Percentiles rank a stretch among this genome's conserved stretches.
phyloP scores from a whole-genome alignment of 2,113 vertebrate genomes.

The Eurypyga helias region DNA sequence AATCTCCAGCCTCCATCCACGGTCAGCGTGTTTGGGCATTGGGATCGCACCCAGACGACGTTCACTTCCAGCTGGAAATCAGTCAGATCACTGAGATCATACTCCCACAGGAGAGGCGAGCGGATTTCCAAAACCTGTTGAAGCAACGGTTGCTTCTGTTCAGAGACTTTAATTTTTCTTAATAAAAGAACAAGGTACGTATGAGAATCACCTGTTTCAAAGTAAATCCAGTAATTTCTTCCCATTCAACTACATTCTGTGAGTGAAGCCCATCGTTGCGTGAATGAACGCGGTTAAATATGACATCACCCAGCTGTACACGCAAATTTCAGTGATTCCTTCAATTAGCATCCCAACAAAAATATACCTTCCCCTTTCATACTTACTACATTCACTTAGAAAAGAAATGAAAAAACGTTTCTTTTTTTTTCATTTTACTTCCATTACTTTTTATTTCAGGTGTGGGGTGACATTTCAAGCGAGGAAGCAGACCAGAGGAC shows the following conservation, averaged over 20 bases:
- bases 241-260: not conserved
- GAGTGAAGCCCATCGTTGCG: not conserved
- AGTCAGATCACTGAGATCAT: not conserved
- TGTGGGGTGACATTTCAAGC: not conserved
- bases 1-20: not conserved
- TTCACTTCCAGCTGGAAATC: not conserved
- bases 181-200: not conserved
- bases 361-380: not conserved
- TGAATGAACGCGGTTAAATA: not conserved
- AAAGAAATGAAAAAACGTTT: not conserved
- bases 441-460: not conserved
- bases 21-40: not conserved
- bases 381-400: not conserved
- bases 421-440: not conserved
- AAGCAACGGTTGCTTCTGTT: not conserved
- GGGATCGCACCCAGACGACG: not conserved
- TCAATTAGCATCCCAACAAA: not conserved
- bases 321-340: not conserved
- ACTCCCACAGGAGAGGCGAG: not conserved
- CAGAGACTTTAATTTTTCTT: not conserved
- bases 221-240: not conserved
- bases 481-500: not conserved
- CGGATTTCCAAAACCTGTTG: not conserved
- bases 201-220: not conserved
- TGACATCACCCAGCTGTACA: not conserved